phyloP scores from a whole-genome alignment of 2,113 vertebrate species.

The Phaethon lepturus region DNA sequence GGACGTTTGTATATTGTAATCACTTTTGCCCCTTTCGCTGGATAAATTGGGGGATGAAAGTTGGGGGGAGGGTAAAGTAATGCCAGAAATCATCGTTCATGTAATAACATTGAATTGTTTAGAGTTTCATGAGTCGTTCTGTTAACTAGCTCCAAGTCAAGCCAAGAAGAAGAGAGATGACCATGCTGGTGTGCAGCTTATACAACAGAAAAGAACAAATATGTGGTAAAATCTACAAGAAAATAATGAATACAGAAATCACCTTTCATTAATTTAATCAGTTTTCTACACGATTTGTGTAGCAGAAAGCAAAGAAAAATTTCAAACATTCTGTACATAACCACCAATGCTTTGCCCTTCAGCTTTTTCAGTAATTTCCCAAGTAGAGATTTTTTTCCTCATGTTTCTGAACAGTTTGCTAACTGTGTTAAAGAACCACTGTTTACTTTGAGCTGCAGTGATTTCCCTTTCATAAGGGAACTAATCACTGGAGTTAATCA shows the following conservation, averaged over 20 bases:
- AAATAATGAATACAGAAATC: background rate
- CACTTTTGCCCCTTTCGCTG: background rate
- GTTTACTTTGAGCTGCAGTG: slow-evolving; percentile 63
- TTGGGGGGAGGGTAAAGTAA: background rate
- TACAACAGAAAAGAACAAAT: background rate
- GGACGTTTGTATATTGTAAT: background rate
- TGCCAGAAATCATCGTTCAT: background rate
- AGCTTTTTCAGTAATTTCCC: background rate
- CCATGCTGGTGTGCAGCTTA: background rate
- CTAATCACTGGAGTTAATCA: slow-evolving; percentile 72
- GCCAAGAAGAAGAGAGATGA: background rate
- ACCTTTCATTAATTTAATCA: background rate
- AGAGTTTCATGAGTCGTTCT: background rate
- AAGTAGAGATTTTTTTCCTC: background rate
- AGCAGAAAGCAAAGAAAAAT: slow-evolving; percentile 8
- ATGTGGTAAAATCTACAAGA: background rate
- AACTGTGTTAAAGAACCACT: slow-evolving; percentile 45
- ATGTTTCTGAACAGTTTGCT: slow-evolving; percentile 61
- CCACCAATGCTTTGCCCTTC: slow-evolving; percentile 27
- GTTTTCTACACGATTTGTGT: background rate
- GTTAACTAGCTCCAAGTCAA: background rate
- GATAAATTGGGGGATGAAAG: background rate
- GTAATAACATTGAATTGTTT: background rate
- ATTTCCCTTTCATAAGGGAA: slow-evolving; percentile 63
- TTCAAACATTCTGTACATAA: background rate